Evolutionary conservation across 37 sponge, comb jelly and placozoan genomes (phyloP), one percentile per base, ranked within the genome.

Genomic region (Mnemiopsis leidyi): DNA sequence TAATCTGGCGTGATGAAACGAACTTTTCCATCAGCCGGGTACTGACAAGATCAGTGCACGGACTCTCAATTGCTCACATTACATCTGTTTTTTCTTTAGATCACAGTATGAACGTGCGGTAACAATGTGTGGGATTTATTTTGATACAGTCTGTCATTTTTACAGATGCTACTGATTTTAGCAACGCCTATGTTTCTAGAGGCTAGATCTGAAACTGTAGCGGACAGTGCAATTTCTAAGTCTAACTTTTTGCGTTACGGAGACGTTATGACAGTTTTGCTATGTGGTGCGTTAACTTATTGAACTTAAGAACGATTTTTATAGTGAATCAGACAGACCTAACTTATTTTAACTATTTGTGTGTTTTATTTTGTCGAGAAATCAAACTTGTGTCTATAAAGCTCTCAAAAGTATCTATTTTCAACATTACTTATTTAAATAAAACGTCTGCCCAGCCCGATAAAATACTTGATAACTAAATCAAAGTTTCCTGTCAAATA

Each of bases 301-400:
- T 77, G 32, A 34, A 77, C 33, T 77, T 77, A 77, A 77, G 79
- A 77, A 31, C 79, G 79, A 77, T 77, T 77, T 48, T 77, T 77
- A 69, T 77, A 77, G 79, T 77, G 79, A 77, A 34, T 77, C 26
- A 34, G 79, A 77, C 79, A 77, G 79, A 77, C 79, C 18, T 77
- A 77, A 48, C 34, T 77, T 77, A 32, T 77, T 77, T 77, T 77
- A 77, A 32, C 79, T 32, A 31, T 33, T 77, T 48, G 5, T 18
- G 5, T 13, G 61, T 48, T 13, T 48, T 18, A 5, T 48, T 48
- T 48, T 5, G 61, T 48, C 61, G 13, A 48, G 5, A 48, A 48
- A 48, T 48, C 5, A 48, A 48, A 48, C 61, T 5, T 18, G 13
- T 13, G 13, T 48, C 13, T 48, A n/a, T 48, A 48, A 48, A 48